These are phyloP conservation scores for Perca schrenkii DNA, from an alignment of 2,113 vertebrate species.

Conservation along the genomic window DNA sequence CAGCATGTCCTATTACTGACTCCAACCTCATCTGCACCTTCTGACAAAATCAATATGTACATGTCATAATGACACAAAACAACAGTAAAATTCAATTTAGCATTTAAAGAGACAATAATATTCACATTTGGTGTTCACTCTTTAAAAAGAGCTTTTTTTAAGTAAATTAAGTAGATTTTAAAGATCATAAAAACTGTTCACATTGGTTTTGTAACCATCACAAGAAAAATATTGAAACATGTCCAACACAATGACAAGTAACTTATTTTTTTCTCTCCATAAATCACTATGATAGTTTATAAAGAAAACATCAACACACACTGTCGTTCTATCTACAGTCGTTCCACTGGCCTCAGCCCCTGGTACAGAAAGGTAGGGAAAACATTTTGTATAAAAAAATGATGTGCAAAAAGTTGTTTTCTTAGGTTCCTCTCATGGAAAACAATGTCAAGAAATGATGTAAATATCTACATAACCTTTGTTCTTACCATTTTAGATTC, in stretches of 20 bases:
- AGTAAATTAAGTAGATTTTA: slow-evolving; percentile 51
- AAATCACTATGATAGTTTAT: slow-evolving; percentile 71
- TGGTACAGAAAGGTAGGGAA: slow-evolving; percentile 62
- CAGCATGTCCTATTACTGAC: slow-evolving; percentile 17
- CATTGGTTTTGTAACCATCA: slow-evolving; percentile 67
- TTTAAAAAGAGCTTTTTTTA: slow-evolving; percentile 60
- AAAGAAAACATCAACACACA: slow-evolving; percentile 73
- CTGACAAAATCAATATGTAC: slow-evolving; percentile 75
- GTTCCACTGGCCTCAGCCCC: slow-evolving; percentile 74
- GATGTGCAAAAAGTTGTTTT: slow-evolving; percentile 76
- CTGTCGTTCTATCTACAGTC: slow-evolving; percentile 75
- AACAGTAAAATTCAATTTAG: slow-evolving; percentile 69
- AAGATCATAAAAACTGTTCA: slow-evolving; percentile 70
- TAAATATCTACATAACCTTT: slow-evolving; percentile 65
- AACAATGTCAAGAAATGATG: slow-evolving; percentile 54
- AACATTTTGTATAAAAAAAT: slow-evolving; percentile 66
- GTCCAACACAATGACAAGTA: slow-evolving; percentile 79
- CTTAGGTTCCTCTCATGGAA: slow-evolving; percentile 69
- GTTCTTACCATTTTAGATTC: slow-evolving; percentile 27
- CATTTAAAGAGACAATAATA: slow-evolving; percentile 71
- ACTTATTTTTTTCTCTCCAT: slow-evolving; percentile 59
- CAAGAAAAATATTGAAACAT: slow-evolving; percentile 82
- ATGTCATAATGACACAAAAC: slow-evolving; percentile 74
- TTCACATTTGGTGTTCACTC: slow-evolving; percentile 64
- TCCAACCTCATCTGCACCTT: slow-evolving; percentile 29